Evolutionary conservation across 2,888 invertebrate genomes (phyloP), one percentile per base, ranked within the genome.

Genomic region (Lepidonotus clava): DNA sequence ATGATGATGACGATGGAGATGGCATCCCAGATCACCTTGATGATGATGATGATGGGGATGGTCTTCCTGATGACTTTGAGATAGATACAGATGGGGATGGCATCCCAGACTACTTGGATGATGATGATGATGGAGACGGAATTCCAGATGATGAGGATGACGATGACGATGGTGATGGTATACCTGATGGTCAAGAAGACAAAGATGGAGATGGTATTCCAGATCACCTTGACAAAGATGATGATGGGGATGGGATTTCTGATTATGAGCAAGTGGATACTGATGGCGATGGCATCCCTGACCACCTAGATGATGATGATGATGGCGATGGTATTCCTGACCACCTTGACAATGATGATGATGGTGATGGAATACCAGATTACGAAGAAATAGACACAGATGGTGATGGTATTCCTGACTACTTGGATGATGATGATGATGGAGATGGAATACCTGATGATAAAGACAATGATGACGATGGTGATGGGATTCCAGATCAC

Each of bases 401-500:
- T 84, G 90, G 90, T 66, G 92, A 93, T 88, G 92, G 92, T 18
- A 90, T 86, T 91, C 83, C 90, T 1, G 91, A 92, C 11, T 8
- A 83, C 46, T 51, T 46, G 11, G 86, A 90, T 51, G 87, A 88
- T 32, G 90, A 89, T 53, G 90, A 90, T 83, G 91, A 90, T 83
- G 83, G 83, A 11, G 83, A 83, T 83, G 83, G 91, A 28, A 90
- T 89, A 32, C 88, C 89, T 18, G 90, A 91, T 85, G 34, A 85
- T 38, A 24, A 85, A 46, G 89, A 90, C 51, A 77, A 90, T 91
- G 87, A 89, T 88, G 61, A 92, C 71, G 92, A 93, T 89, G 91
- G 91, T 6, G 92, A 93, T 88, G 93, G 93, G 5, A 92, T 93
- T 34, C 92, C 92, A 5, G 92, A 92, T 86, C 18, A 91, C 5